Percentiles rank a stretch among this genome's conserved stretches.
Evolutionary conservation across 1,140 invertebrate genomes (phyloP).

Genomic region (Amphibalanus amphitrite): DNA sequence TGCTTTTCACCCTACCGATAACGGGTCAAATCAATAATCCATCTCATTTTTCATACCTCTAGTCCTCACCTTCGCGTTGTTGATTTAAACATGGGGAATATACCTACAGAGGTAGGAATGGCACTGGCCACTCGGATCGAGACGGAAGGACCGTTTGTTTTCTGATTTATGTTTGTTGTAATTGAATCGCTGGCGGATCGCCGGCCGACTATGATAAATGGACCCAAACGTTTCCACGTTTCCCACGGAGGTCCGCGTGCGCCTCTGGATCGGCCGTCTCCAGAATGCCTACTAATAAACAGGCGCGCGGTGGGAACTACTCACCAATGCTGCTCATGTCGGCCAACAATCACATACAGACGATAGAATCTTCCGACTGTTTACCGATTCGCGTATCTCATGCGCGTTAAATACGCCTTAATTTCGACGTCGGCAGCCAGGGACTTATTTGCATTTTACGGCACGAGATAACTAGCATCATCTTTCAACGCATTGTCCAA

Average conservation of each 20-base stretch:
- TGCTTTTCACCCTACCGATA: not conserved
- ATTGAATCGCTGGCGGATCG: not conserved
- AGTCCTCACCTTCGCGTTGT: not conserved
- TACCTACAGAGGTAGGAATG: not conserved
- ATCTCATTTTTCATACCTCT: not conserved
- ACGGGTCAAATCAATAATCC: not conserved
- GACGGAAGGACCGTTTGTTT: not conserved
- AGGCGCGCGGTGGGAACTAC: not conserved
- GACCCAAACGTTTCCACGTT: not conserved
- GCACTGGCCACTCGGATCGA: not conserved
- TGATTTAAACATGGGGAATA: not conserved
- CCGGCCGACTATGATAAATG: not conserved
- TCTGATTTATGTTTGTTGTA: not conserved
- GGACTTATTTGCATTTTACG: not conserved
- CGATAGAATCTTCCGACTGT: not conserved
- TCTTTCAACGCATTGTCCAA: not conserved
- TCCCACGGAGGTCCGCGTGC: not conserved
- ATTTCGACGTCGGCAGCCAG: not conserved
- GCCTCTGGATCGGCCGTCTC: not conserved
- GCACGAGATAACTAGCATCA: not conserved
- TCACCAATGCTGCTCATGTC: not conserved
- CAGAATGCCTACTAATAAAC: not conserved
- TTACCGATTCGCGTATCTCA: not conserved
- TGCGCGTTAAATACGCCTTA: not conserved
- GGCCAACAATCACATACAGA: not conserved